Base-by-base conservation (phyloP, 2,113 vertebrate species). In the Neopipo cinnamomea region DNA sequence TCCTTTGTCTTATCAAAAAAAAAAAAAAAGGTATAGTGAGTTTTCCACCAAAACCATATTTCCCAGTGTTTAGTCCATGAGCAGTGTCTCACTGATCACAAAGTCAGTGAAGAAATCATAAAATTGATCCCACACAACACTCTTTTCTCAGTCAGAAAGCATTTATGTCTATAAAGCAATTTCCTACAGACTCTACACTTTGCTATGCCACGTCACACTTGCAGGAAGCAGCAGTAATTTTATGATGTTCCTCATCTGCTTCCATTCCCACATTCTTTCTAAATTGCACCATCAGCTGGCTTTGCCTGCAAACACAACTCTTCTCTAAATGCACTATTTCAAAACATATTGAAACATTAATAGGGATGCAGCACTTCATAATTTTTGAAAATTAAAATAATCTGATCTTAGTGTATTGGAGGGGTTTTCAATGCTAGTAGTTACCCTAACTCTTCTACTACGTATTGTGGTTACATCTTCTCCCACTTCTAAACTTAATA, bases 1-100 rank as follows among this genome's bases (percentile, higher is more conserved):
- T 56, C 41, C 2, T 67, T 61, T 42, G 35, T 61, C 35, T 27
- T 61, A 27, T 13, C 0, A 14, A 59, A 28, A 35, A 12, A 12
- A 49, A 52, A n/a, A 19, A 0, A 25, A 15, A n/a, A 18, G 0
- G 0, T n/a, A 14, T 14, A 14, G 4, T 25, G 17, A 61, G 19
- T 82, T 37, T 94, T 44, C 22, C 11, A 79, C 8, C 9, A 72
- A 79, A 91, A 22, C 11, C 11, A 47, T 5, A 25, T 3, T 87
- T 84, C 16, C 10, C 33, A 27, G 11, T 24, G 8, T 11, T 41
- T 46, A 55, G 12, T n/a, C n/a, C 22, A n/a, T 2, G 1, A 84
- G 14, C 12, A 15, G 14, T 0, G 0, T 41, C 59, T 73, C 9
- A 19, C 39, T 39, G 21, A 31, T 83, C 15, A 37, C 42, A 52